Percentiles rank a stretch among this genome's conserved stretches.
Conservation (phyloP, 2,888 invertebrate genomes). For the Tridacna crocea region DNA sequence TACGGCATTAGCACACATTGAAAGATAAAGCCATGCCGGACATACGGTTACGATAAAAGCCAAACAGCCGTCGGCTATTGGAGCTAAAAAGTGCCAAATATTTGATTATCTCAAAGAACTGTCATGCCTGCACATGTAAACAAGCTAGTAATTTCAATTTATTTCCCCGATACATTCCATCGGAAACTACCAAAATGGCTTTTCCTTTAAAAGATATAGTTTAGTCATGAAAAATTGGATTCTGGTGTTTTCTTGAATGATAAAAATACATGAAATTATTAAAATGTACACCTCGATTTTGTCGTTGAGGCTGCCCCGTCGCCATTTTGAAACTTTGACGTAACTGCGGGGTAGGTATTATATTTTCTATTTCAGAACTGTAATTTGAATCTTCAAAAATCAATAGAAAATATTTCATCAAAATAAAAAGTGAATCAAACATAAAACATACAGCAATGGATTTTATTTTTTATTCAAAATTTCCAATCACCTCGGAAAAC, state of each 20-base stretch:
- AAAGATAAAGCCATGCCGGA: no score
- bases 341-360: constrained; percentile 5
- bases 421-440: neutral
- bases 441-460: neutral
- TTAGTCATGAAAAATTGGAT: no score
- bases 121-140: constrained; percentile 20
- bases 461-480: neutral
- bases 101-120: neutral
- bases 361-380: neutral
- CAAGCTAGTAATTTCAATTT: neutral
- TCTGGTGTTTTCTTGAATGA: no score
- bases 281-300: constrained; percentile 59
- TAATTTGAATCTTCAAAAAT: neutral
- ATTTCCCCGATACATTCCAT: no score
- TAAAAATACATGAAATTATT: neutral
- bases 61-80: neutral
- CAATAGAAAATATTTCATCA: neutral
- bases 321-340: constrained; percentile 65
- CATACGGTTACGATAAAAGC: neutral
- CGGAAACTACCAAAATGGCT: no score
- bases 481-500: neutral
- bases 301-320: constrained; percentile 59
- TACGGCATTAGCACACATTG: no score
- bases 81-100: neutral
- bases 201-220: no score